Evolutionary conservation across 2,797 vertebrate species (phyloP).

Genomic region (Molossus molossus): DNA sequence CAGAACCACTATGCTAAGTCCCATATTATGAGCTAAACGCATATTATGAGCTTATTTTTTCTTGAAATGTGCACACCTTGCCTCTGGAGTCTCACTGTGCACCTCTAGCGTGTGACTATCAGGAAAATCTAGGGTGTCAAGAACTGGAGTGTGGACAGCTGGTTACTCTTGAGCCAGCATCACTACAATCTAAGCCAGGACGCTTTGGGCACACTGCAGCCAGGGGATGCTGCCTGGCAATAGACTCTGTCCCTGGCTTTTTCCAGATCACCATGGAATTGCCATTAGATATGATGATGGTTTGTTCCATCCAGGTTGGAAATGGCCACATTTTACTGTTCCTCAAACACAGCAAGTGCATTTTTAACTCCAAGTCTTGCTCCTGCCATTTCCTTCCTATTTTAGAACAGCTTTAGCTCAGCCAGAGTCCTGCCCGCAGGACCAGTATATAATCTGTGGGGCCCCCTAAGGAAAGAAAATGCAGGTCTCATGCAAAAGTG

Average conservation of each 20-base stretch:
- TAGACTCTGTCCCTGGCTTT: background rate
- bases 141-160: background rate
- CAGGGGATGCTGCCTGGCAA: background rate
- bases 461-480: background rate
- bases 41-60: background rate
- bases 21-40: background rate
- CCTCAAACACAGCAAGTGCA: background rate
- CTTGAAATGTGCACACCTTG: background rate
- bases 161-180: background rate
- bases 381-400: background rate
- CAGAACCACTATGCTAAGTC: too few species aligned
- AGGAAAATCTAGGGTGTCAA: background rate
- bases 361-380: conserved; percentile 5
- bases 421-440: background rate
- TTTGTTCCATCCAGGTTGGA: background rate
- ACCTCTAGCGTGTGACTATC: background rate
- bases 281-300: background rate
- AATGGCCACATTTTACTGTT: background rate
- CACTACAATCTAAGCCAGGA: background rate
- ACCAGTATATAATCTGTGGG: background rate
- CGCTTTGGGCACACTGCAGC: background rate
- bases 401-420: background rate
- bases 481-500: background rate
- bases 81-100: background rate
- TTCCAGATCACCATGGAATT: background rate